These are phyloP conservation scores for Calliphora vicina DNA, from an alignment of 1,140 invertebrate species.

Conservation along the genomic window DNA sequence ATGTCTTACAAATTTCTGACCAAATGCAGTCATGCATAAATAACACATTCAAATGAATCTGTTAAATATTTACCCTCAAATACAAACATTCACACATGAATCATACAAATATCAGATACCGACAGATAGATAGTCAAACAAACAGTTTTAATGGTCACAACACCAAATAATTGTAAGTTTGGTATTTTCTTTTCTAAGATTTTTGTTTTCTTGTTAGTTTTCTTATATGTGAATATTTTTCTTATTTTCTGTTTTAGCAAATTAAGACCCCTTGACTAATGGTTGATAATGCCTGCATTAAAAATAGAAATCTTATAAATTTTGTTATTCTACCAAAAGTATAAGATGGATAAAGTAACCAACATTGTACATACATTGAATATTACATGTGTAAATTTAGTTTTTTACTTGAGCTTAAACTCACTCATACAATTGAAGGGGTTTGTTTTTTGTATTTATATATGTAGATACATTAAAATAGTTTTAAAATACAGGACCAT, in stretches of 20 bases:
- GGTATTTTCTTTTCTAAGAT: conserved; percentile 17
- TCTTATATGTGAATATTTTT: neutral
- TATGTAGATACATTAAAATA: conserved; percentile 11
- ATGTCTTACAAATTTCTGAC: conserved; percentile 16
- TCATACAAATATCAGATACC: neutral
- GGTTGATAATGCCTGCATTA: conserved; percentile 27
- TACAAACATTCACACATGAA: neutral
- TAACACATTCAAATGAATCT: conserved; percentile 32
- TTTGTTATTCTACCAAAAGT: conserved; percentile 10
- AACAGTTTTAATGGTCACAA: conserved; percentile 25
- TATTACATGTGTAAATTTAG: neutral
- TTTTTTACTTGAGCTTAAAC: no score
- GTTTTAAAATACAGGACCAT: neutral
- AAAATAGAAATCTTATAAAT: conserved; percentile 28
- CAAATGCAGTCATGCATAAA: conserved; percentile 24
- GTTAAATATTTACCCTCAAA: neutral
- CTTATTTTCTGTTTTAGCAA: neutral
- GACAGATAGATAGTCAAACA: neutral
- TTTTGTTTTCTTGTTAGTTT: neutral
- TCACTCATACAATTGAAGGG: neutral
- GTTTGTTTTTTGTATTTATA: neutral
- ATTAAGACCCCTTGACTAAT: conserved; percentile 32
- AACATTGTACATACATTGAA: conserved; percentile 4
- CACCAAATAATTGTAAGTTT: conserved; percentile 26
- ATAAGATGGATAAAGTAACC: neutral